A percentile compares a stretch with the other conserved stretches of the same genome.
Conservation (phyloP, 2,113 vertebrate species). For the Lamprologus tigripictilis region DNA sequence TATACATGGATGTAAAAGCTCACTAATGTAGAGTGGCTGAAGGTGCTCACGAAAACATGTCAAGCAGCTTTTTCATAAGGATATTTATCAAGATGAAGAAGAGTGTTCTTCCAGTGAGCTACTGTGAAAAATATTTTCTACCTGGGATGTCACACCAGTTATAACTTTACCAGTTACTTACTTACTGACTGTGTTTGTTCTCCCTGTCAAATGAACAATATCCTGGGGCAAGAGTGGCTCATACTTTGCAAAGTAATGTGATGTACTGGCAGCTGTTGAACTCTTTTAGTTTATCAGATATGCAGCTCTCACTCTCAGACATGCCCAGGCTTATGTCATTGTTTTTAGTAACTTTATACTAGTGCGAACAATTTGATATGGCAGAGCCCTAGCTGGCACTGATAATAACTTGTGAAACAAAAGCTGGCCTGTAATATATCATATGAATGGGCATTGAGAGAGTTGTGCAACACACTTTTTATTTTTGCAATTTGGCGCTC, state of each 20-base stretch:
- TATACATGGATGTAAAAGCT: not conserved
- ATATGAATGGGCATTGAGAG: not conserved
- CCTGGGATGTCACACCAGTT: not conserved
- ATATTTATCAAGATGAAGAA: not conserved
- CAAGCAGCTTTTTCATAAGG: not conserved
- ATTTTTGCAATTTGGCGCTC: not conserved
- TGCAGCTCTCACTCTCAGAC: not conserved
- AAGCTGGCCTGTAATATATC: not conserved
- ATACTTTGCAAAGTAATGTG: not conserved
- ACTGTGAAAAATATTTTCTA: not conserved
- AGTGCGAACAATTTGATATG: not conserved
- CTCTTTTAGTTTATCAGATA: not conserved
- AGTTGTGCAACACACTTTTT: not conserved
- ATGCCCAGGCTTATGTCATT: not conserved
- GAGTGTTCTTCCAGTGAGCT: not conserved
- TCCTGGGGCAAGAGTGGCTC: not conserved
- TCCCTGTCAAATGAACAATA: not conserved
- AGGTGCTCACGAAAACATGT: not conserved
- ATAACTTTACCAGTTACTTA: not conserved
- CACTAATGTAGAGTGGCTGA: not conserved
- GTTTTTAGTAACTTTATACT: not conserved
- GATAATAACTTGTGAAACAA: not conserved
- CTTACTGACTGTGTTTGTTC: not conserved
- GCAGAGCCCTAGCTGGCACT: not conserved
- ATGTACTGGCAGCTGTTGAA: not conserved